Conservation (phyloP, 2,113 vertebrate species). For the Rana temporaria region DNA sequence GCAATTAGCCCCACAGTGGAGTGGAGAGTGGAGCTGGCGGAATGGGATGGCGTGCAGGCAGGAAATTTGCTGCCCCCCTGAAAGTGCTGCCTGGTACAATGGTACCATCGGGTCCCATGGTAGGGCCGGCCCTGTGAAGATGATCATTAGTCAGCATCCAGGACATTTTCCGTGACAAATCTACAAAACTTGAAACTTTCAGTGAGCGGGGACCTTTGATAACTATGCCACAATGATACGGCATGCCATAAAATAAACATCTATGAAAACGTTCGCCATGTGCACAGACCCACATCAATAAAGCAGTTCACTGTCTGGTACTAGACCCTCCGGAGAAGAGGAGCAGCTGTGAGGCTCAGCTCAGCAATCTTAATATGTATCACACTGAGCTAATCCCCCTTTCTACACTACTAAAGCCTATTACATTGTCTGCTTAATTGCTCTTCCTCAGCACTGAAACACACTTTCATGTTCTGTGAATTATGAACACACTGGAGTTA, state of each 20-base stretch:
- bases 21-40: no score
- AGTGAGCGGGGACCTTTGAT: no score
- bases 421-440: neutral
- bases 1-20: no score
- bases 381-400: conserved; percentile 24
- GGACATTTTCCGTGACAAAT: no score
- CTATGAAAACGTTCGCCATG: no score
- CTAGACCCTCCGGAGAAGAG: neutral
- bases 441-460: neutral
- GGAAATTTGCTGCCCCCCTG: no score
- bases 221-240: neutral
- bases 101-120: no score
- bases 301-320: neutral
- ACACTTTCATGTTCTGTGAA: neutral
- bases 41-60: no score
- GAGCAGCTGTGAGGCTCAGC: conserved; percentile 35
- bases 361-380: neutral
- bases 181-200: no score
- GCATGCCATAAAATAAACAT: neutral
- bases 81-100: no score
- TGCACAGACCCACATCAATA: neutral
- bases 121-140: no score
- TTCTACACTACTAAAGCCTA: neutral
- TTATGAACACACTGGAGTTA: neutral
- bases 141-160: no score